phyloP scores from a whole-genome alignment of 2,888 invertebrate genomes.

The Hemaris fuciformis region DNA sequence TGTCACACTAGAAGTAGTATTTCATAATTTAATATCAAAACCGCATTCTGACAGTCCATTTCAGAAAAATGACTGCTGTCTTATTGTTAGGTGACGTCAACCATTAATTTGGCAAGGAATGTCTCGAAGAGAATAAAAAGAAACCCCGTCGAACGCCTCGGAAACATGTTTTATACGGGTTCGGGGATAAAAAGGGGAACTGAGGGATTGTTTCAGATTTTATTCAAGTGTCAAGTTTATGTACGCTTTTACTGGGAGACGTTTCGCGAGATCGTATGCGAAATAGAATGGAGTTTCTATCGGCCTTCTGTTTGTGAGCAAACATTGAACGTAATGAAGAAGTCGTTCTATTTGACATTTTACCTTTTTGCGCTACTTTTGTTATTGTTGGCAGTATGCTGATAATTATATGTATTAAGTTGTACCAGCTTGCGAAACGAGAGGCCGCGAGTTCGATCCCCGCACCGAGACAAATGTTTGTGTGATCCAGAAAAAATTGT shows the following conservation, averaged over 20 bases:
- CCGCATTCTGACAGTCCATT: constrained; percentile 38
- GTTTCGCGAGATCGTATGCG: background rate
- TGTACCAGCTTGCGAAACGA: no score
- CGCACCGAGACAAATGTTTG: no score
- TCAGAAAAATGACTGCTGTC: constrained; percentile 49
- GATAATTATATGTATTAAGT: background rate
- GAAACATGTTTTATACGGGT: constrained; percentile 31
- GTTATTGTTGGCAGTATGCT: background rate
- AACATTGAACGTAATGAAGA: background rate
- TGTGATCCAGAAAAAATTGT: no score
- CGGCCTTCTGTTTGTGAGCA: background rate
- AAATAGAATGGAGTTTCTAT: constrained; percentile 4
- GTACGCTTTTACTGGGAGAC: constrained; percentile 6
- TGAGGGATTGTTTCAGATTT: constrained; percentile 28
- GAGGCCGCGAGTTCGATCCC: no score
- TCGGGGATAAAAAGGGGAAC: constrained; percentile 27
- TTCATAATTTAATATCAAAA: constrained; percentile 13
- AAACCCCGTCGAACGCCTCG: constrained; percentile 28
- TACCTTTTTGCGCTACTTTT: background rate
- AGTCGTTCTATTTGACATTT: background rate
- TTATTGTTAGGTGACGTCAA: constrained; percentile 48
- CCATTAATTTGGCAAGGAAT: constrained; percentile 55
- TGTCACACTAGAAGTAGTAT: background rate
- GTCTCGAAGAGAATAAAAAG: constrained; percentile 36
- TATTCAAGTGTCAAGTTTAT: constrained; percentile 25